Evolutionary conservation across 2,797 vertebrate genomes (phyloP).

Genomic region (Chaetodon trifasciatus): DNA sequence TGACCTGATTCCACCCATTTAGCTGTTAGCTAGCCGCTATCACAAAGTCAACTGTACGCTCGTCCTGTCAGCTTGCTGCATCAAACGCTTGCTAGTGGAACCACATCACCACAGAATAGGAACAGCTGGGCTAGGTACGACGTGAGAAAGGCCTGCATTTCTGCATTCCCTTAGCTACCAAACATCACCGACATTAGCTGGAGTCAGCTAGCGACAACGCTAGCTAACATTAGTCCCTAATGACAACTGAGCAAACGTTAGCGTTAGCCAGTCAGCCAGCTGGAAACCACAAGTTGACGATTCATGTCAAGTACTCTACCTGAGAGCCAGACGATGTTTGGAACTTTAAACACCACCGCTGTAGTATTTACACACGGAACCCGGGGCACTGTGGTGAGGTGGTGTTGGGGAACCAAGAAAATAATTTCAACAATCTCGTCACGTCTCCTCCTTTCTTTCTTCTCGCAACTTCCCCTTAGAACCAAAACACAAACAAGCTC

Average conservation of each 20-base stretch:
- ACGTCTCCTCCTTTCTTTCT: constrained; percentile 87
- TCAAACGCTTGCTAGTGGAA: not conserved
- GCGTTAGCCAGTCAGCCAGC: constrained; percentile 64
- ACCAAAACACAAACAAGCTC: constrained; percentile 89
- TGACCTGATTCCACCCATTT: constrained; percentile 58
- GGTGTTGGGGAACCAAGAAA: constrained; percentile 55
- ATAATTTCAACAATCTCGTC: constrained; percentile 83
- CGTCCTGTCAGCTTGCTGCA: not conserved
- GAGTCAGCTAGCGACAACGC: constrained; percentile 56
- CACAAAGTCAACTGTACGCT: constrained; percentile 28
- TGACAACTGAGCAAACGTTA: constrained; percentile 54
- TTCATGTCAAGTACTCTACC: constrained; percentile 74
- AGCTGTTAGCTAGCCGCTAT: constrained; percentile 34
- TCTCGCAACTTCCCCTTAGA: constrained; percentile 87
- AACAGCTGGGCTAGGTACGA: not conserved
- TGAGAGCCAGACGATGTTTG: constrained; percentile 75
- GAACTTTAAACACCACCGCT: constrained; percentile 57
- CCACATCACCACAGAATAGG: not conserved
- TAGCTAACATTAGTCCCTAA: constrained; percentile 51
- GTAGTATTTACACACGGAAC: constrained; percentile 40
- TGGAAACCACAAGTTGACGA: constrained; percentile 60
- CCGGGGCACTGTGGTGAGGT: constrained; percentile 43
- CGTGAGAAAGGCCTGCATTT: constrained; percentile 27
- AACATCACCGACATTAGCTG: constrained; percentile 55
- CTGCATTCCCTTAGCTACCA: constrained; percentile 12